Percentiles rank a stretch among this genome's conserved stretches.
Evolutionary conservation across 1,140 invertebrate genomes (phyloP).

Genomic region (Diuraphis noxia): DNA sequence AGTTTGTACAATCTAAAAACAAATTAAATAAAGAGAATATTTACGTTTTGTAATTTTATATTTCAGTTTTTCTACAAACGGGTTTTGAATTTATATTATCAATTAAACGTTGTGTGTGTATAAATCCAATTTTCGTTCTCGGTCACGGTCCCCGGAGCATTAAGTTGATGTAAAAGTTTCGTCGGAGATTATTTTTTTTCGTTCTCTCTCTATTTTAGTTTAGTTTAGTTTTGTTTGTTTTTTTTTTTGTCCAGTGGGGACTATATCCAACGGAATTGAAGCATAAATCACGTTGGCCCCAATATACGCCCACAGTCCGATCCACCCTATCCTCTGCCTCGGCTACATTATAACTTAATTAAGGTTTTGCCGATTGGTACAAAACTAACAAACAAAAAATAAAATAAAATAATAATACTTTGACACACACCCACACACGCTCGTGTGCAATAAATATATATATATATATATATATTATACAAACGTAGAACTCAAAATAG

Average conservation of each 20-base stretch:
- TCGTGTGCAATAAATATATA: background rate
- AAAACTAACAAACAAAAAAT: background rate
- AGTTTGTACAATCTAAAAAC: background rate
- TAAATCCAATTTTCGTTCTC: constrained; percentile 35
- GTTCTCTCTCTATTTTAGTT: background rate
- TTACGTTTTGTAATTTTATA: constrained; percentile 39
- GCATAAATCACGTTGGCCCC: constrained; percentile 42
- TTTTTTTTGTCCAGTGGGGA: background rate
- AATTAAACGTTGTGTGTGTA: constrained; percentile 4
- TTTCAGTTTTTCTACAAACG: background rate
- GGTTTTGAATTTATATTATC: constrained; percentile 33
- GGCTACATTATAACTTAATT: constrained; percentile 49
- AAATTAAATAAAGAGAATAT: constrained; percentile 37
- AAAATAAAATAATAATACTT: constrained; percentile 7
- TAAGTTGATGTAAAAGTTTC: constrained; percentile 45
- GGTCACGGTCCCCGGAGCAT: constrained; percentile 25
- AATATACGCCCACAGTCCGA: constrained; percentile 37
- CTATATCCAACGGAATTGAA: constrained; percentile 37
- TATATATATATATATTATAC: background rate
- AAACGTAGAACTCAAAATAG: constrained; percentile 5
- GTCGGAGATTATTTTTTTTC: constrained; percentile 13
- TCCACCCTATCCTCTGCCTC: constrained; percentile 16
- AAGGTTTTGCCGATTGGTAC: constrained; percentile 7
- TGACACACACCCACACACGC: background rate
- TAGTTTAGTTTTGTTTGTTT: background rate